Percentiles rank a stretch among this genome's conserved stretches.
phyloP scores from a whole-genome alignment of 2,113 vertebrate species.

The Ascaphus truei region DNA sequence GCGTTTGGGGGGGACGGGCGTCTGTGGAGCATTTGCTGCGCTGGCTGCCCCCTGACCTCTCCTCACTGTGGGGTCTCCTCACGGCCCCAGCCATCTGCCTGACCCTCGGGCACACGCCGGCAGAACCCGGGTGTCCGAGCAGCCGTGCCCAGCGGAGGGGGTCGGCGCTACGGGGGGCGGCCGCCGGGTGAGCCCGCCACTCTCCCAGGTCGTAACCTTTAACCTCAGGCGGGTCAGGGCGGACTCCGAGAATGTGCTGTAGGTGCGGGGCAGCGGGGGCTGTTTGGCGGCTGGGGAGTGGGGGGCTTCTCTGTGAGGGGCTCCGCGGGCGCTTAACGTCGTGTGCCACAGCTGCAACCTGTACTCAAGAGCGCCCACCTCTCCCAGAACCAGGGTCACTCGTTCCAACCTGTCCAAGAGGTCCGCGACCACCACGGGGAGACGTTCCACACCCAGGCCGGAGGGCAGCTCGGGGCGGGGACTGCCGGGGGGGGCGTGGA shows the following conservation, averaged over 20 bases:
- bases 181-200: neutral
- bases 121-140: conserved; percentile 60
- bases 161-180: neutral
- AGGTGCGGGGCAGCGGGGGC: conserved; percentile 22
- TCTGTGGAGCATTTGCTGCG: conserved; percentile 3
- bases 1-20: conserved; percentile 61
- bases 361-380: conserved; percentile 57
- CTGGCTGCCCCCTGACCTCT: conserved; percentile 38
- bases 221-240: neutral
- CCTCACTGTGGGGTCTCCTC: conserved; percentile 57
- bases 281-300: neutral
- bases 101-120: conserved; percentile 51
- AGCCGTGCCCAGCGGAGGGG: conserved; percentile 58
- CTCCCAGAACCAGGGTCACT: conserved; percentile 57
- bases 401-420: conserved; percentile 61
- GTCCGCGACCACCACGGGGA: conserved; percentile 50
- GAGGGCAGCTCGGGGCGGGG: conserved; percentile 38
- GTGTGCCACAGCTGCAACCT: conserved; percentile 48
- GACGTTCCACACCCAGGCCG: conserved; percentile 52
- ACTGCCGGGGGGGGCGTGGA: conserved; percentile 36
- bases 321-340: neutral
- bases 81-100: conserved; percentile 17
- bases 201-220: neutral
- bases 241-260: conserved; percentile 54
- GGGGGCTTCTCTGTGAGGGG: neutral